A percentile compares a stretch with the other conserved stretches of the same genome.
These are phyloP conservation scores for Ceyx margarethae DNA, from an alignment of 2,113 vertebrate genomes.

Conservation along the genomic window DNA sequence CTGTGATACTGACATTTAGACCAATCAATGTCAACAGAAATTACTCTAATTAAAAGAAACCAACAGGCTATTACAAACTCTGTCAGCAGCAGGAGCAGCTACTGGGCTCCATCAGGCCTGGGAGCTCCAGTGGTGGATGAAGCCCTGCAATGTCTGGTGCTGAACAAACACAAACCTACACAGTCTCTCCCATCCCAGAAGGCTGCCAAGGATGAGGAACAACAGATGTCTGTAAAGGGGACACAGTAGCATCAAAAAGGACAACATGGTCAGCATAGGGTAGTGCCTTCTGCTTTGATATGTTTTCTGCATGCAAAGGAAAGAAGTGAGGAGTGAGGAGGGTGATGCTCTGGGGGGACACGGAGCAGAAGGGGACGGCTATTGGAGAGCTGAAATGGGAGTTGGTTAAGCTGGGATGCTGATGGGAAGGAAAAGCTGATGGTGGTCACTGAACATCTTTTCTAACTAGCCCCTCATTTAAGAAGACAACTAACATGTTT, in stretches of 20 bases:
- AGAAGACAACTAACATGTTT: background rate
- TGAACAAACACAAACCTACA: background rate
- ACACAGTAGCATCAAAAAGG: rapidly evolving
- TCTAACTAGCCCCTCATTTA: background rate
- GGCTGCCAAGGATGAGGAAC: background rate
- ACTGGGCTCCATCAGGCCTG: background rate
- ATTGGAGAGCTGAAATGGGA: background rate
- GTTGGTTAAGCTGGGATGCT: background rate
- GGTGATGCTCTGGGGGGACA: background rate
- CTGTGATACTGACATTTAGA: background rate
- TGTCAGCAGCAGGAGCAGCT: background rate
- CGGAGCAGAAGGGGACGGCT: background rate
- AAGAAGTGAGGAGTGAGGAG: background rate
- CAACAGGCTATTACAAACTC: background rate
- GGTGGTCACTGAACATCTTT: background rate
- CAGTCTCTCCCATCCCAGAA: background rate
- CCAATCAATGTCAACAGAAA: background rate
- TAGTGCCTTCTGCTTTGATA: background rate
- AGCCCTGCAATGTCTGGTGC: too few species aligned
- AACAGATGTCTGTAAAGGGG: background rate
- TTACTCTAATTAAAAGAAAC: background rate
- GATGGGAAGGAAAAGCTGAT: background rate
- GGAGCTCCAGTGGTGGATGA: background rate
- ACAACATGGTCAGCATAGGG: rapidly evolving
- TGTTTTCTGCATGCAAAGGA: background rate